A percentile compares a stretch with the other conserved stretches of the same genome.
phyloP scores from a whole-genome alignment of 1,140 invertebrate genomes.

The Chelonus insularis region DNA sequence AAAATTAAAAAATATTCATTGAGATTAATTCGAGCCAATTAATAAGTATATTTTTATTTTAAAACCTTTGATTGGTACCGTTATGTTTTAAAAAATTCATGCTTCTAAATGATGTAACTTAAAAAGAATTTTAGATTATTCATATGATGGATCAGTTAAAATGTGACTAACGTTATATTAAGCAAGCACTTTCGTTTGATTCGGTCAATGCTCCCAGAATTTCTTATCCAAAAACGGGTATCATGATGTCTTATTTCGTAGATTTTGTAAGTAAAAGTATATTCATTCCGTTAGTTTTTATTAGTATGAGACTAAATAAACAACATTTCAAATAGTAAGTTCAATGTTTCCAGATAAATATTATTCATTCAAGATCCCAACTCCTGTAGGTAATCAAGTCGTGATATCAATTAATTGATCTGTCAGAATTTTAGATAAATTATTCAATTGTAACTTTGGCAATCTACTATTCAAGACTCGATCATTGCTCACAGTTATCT shows the following conservation, averaged over 20 bases:
- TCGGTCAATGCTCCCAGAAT: slow-evolving; percentile 22
- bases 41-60: background rate
- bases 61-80: background rate
- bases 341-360: too few relatives aligned
- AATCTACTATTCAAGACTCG: background rate
- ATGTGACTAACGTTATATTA: slow-evolving; percentile 23
- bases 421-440: too few relatives aligned
- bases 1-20: too few relatives aligned
- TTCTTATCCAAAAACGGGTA: slow-evolving; percentile 9
- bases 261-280: slow-evolving; percentile 7
- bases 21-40: too few relatives aligned
- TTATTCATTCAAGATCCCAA: too few relatives aligned
- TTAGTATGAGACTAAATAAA: too few relatives aligned
- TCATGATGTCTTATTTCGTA: slow-evolving; percentile 7
- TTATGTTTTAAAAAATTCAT: slow-evolving; percentile 11
- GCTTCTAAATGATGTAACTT: background rate
- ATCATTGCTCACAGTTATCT: slow-evolving; percentile 6
- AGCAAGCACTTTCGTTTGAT: slow-evolving; percentile 15
- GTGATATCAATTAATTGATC: too few relatives aligned
- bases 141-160: slow-evolving; percentile 1
- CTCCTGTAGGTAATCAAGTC: too few relatives aligned
- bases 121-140: background rate
- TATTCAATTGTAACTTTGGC: too few relatives aligned
- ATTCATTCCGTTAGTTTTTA: background rate
- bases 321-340: too few relatives aligned